Conservation (phyloP, 2,888 invertebrate species). For the Philereme transversata region DNA sequence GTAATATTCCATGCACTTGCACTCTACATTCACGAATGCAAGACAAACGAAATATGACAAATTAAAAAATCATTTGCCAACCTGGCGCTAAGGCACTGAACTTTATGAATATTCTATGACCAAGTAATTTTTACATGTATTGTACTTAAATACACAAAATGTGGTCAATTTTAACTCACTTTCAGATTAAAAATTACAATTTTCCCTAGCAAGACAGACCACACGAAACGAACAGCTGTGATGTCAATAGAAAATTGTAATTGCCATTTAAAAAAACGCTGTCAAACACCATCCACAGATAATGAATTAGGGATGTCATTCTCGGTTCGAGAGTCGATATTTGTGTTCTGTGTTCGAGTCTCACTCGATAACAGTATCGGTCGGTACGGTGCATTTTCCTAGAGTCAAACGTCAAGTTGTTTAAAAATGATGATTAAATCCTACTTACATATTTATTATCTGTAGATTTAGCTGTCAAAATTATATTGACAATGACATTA, state of each 20-base stretch:
- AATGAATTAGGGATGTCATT: not conserved
- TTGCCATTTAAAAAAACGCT: conserved; percentile 35
- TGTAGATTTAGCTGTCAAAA: too few species aligned
- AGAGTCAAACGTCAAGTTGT: too few species aligned
- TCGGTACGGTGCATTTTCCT: too few species aligned
- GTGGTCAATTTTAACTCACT: conserved; percentile 71
- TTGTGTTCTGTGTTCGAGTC: too few species aligned
- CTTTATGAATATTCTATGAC: conserved; percentile 41
- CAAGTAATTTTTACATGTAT: conserved; percentile 44
- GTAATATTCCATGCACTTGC: conserved; percentile 54
- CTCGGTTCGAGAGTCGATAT: too few species aligned
- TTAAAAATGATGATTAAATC: too few species aligned
- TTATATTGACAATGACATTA: too few species aligned
- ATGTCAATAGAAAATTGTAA: conserved; percentile 69
- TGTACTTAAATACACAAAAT: conserved; percentile 49
- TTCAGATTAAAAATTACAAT: conserved; percentile 71
- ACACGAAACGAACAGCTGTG: conserved; percentile 82
- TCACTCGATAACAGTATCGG: too few species aligned
- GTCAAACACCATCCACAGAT: conserved; percentile 14
- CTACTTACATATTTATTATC: too few species aligned
- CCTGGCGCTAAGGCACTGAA: conserved; percentile 52
- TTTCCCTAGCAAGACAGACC: conserved; percentile 67
- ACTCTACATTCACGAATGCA: conserved; percentile 67
- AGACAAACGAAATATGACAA: conserved; percentile 67
- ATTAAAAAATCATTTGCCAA: conserved; percentile 62